Conservation (phyloP, 1,140 invertebrate species). For the Drosophila kikkawai region DNA sequence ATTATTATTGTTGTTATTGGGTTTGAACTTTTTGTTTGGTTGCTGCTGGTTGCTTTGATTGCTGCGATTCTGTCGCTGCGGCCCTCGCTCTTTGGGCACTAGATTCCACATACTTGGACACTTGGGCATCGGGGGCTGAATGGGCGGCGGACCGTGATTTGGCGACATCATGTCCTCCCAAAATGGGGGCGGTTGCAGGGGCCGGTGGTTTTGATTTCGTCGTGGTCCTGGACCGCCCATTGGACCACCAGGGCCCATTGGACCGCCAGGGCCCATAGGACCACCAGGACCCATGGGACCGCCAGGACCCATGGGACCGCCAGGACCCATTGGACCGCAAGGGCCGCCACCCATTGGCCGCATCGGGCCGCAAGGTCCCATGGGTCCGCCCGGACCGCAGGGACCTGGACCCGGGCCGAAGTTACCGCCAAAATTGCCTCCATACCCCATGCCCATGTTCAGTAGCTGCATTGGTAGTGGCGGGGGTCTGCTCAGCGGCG, state of each 20-base stretch:
- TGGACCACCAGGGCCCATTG: slow-evolving; percentile 11
- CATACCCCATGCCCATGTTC: slow-evolving; percentile 49
- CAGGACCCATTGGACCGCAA: slow-evolving; percentile 17
- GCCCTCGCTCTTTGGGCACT: slow-evolving; percentile 57
- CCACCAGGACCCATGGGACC: slow-evolving; percentile 7
- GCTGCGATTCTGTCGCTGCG: slow-evolving; percentile 24
- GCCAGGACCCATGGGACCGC: background rate
- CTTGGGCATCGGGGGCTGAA: slow-evolving; percentile 73
- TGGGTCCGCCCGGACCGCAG: slow-evolving; percentile 31
- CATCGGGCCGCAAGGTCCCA: slow-evolving; percentile 18
- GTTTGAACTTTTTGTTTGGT: slow-evolving; percentile 57
- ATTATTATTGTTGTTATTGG: slow-evolving; percentile 18
- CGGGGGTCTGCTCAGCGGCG: slow-evolving; percentile 55
- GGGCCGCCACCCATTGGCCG: slow-evolving; percentile 15
- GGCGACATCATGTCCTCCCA: slow-evolving; percentile 79
- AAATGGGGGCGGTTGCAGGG: slow-evolving; percentile 68
- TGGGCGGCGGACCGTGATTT: slow-evolving; percentile 53
- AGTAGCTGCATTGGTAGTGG: slow-evolving; percentile 64
- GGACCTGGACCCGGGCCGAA: slow-evolving; percentile 52
- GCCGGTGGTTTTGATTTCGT: slow-evolving; percentile 40
- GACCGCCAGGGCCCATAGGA: slow-evolving; percentile 1
- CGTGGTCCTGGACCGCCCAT: slow-evolving; percentile 9
- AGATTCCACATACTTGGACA: slow-evolving; percentile 71
- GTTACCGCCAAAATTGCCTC: slow-evolving; percentile 33
- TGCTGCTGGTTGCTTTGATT: slow-evolving; percentile 32